Evolutionary conservation across 2,797 vertebrate species (phyloP), one percentile per base, ranked within the genome.

Genomic region (Sebastes matsubarae): DNA sequence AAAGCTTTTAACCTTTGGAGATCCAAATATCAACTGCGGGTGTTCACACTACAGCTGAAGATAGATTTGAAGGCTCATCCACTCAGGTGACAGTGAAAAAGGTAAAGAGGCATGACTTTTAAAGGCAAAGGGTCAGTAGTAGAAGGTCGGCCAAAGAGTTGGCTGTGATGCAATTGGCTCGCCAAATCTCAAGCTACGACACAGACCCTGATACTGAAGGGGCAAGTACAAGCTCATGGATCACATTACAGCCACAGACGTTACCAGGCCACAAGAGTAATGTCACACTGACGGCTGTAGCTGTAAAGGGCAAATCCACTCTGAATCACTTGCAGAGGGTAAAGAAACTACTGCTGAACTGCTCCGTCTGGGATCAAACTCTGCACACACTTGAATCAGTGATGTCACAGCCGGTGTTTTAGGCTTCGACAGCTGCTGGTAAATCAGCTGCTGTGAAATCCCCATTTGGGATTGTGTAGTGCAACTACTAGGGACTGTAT

Each of bases 191-290:
- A 77, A 78, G 84, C 67, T 60, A 64, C 71, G 72, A 81, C 72
- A 77, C 34, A 73, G 72, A 72, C 66, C 20, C 5, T 2, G 2
- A 68, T 61, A 64, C 64, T 81, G 63, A 79, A 73, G 81, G 84
- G 81, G 69, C 67, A 55, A 75, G 70, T 16, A 68, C 67, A 46
- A 68, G 71, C 78, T 83, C 67, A n/a, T n/a, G 71, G 92, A 92
- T 96, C 94, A 88, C 14, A 76, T 96, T 94, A 95, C 95, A 88
- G 75, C 65, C 67, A 68, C 73, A 73, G 81, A 92, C 79, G 92
- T 82, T 77, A 83, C 68, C 74, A 81, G 72, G 83, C 68, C 66
- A 77, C 80, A 50, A 25, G 77, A 77, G 79, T 89, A 91, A 95
- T 87, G 85, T 89, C 93, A 91, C 38, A 46, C 72, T 79, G 72